Evolutionary conservation across 2,113 vertebrate genomes (phyloP), one percentile per base, ranked within the genome.

Genomic region (Tympanuchus pallidicinctus): DNA sequence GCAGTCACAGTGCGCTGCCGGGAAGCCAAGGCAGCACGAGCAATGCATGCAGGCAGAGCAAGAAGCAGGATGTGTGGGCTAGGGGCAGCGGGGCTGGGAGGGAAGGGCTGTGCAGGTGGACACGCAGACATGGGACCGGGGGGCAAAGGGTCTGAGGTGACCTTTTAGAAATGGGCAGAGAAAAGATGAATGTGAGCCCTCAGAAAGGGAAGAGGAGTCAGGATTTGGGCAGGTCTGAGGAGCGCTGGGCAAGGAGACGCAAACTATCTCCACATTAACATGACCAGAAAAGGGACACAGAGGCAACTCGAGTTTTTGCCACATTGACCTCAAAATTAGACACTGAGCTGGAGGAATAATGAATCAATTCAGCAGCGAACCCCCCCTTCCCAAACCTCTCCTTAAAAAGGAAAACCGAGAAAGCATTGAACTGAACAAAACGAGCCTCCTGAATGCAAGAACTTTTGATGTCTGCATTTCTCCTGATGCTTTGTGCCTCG

Each of bases 321-420:
- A 73, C 80, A 57, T 4, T 48, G 72, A 88, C 82, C 59, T 92
- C 70, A 89, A 92, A 82, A 70, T 79, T 60, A 84, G 74, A 70
- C 30, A 30, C 19, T 10, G 38, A 86, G 48, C 63, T 57, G 74
- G 66, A 75, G 52, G 66, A 89, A 75, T 72, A 94, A 86, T 15
- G 27, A 92, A 65, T 73, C 2, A 6, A 36, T 86, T 81, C 38
- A 78, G 42, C 38, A 82, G 66, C 40, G 43, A 69, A 40, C 1
- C 4, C 24, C 24, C 32, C 20, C 9, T 79, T 45, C 64, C 34
- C 43, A 65, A 65, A 75, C 75, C 52, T 56, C 43, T n/a, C 52
- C 63, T 65, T 63, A 21, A 72, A 65, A 72, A 65, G 57, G 38
- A 60, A 71, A 78, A 28, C 47, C 50, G 66, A 71, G 38, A 69